Evolutionary conservation across 2,888 invertebrate species (phyloP).

Genomic region (Carterocephalus palaemon): DNA sequence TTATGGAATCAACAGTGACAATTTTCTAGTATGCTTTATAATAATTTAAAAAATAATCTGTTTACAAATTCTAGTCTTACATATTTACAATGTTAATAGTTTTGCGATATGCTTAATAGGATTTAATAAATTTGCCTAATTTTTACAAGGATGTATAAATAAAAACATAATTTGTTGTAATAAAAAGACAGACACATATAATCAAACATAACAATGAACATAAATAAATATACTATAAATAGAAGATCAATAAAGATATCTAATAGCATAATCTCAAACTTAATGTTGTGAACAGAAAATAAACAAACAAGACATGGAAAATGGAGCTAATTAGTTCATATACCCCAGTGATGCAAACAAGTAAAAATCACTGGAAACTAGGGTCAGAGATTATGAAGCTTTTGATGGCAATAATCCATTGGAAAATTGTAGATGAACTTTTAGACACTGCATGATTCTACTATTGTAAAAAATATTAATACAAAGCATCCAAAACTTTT

Average conservation of each 20-base stretch:
- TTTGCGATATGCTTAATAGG: slow-evolving; percentile 63
- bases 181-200: slow-evolving; percentile 54
- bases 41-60: slow-evolving; percentile 61
- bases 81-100: slow-evolving; percentile 60
- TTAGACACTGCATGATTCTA: slow-evolving; percentile 2
- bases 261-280: slow-evolving; percentile 65
- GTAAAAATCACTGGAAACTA: slow-evolving; percentile 20
- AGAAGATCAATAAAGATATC: slow-evolving; percentile 43
- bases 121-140: slow-evolving; percentile 63
- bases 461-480: not conserved
- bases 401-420: slow-evolving; percentile 5
- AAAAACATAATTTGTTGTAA: slow-evolving; percentile 63
- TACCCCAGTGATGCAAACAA: slow-evolving; percentile 12
- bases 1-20: not conserved
- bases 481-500: slow-evolving; percentile 7
- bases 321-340: too few species aligned
- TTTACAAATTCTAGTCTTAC: slow-evolving; percentile 48
- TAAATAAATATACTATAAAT: slow-evolving; percentile 43
- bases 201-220: slow-evolving; percentile 75
- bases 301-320: too few species aligned
- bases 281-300: slow-evolving; percentile 21
- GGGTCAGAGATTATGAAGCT: slow-evolving; percentile 10
- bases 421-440: too few species aligned
- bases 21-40: slow-evolving; percentile 38
- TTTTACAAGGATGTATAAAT: slow-evolving; percentile 61